Evolutionary conservation across 2,797 vertebrate species (phyloP).

Genomic region (Coranthus polyacanthus): DNA sequence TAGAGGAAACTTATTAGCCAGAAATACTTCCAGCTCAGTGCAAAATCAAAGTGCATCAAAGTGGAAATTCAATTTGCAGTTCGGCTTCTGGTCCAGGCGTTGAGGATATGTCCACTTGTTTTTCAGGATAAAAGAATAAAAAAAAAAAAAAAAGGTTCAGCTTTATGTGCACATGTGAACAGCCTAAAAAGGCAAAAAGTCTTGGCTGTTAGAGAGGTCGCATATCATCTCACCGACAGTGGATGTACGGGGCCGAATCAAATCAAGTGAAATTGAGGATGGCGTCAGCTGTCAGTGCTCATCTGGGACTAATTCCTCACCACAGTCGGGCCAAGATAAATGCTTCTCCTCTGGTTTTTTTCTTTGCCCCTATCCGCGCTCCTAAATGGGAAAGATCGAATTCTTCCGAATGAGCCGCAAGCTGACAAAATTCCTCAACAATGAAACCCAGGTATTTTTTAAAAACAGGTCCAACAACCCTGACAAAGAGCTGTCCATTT

Average conservation of each 20-base stretch:
- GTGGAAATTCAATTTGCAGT: constrained; percentile 34
- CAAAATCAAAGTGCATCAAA: constrained; percentile 44
- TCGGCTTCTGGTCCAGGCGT: constrained; percentile 34
- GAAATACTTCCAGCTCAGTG: constrained; percentile 40
- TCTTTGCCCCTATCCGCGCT: constrained; percentile 27
- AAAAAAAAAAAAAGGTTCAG: constrained; percentile 36
- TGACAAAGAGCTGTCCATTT: constrained; percentile 39
- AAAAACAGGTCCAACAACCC: constrained; percentile 34
- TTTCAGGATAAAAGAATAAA: constrained; percentile 19
- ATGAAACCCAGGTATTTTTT: constrained; percentile 22
- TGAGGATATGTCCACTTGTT: constrained; percentile 60
- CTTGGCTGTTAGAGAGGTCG: constrained; percentile 50
- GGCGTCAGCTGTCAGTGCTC: constrained; percentile 68
- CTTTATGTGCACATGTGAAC: constrained; percentile 12
- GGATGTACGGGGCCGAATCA: constrained; percentile 43
- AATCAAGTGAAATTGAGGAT: constrained; percentile 54
- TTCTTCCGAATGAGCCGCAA: constrained; percentile 51
- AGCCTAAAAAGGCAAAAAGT: constrained; percentile 73
- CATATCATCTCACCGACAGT: constrained; percentile 41
- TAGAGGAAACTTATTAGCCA: constrained; percentile 14
- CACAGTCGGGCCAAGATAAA: constrained; percentile 54
- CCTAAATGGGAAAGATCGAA: constrained; percentile 62
- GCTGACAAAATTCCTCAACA: constrained; percentile 48
- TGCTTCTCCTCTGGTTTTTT: constrained; percentile 9
- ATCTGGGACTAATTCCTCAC: constrained; percentile 58